Conservation (phyloP, 2,797 vertebrate genomes). For the Paramormyrops hopkinsi region DNA sequence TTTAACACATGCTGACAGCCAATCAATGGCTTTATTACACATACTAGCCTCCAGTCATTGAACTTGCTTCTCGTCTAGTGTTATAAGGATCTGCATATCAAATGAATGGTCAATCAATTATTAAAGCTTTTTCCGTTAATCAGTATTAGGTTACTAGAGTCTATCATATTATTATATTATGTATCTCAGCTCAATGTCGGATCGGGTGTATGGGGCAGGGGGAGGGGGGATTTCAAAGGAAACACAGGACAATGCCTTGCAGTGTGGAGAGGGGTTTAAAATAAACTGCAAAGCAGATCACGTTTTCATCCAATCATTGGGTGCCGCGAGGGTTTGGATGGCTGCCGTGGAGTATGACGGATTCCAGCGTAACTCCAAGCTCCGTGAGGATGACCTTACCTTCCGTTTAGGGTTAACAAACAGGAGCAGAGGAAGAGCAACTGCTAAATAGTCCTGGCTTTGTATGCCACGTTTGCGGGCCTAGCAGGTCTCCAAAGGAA, state of each 20-base stretch:
- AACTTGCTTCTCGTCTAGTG: background rate
- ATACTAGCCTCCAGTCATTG: background rate
- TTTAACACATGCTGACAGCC: background rate
- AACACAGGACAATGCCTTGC: background rate
- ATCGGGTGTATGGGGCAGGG: background rate
- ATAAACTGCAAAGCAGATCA: constrained; percentile 4
- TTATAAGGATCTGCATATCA: constrained; percentile 16
- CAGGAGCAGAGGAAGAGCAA: constrained; percentile 3
- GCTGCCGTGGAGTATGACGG: background rate
- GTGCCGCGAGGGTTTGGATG: background rate
- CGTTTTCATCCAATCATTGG: constrained; percentile 12
- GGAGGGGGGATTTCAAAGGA: background rate
- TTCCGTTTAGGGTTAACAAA: background rate
- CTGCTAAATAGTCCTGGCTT: background rate
- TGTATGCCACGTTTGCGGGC: background rate
- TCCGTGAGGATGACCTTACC: background rate
- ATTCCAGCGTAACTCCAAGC: background rate
- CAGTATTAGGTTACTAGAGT: background rate
- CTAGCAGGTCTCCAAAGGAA: background rate
- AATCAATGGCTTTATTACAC: background rate
- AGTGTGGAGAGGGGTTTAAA: constrained; percentile 10
- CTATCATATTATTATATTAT: background rate
- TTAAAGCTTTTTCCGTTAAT: constrained; percentile 15
- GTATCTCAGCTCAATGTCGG: background rate
- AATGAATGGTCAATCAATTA: constrained; percentile 11